A percentile compares a stretch with the other conserved stretches of the same genome.
Evolutionary conservation across 2,888 invertebrate genomes (phyloP).

Genomic region (Amphimallon solstitiale): DNA sequence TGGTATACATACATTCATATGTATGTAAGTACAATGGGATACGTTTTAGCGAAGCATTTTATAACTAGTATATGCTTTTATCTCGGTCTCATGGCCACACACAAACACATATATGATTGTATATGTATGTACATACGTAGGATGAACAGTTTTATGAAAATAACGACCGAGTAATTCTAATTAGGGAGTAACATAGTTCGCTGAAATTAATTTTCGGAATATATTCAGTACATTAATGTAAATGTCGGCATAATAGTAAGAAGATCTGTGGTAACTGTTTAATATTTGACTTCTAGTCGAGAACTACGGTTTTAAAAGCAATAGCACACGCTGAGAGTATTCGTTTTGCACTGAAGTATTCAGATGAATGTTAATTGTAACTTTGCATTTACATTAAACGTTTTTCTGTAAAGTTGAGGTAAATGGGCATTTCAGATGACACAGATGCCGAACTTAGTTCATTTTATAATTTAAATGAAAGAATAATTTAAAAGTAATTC

Average conservation of each 20-base stretch:
- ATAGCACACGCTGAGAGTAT: not conserved
- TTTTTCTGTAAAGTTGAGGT: not conserved
- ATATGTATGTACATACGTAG: not conserved
- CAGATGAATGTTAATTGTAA: constrained; percentile 14
- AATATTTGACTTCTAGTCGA: not conserved
- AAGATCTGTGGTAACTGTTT: not conserved
- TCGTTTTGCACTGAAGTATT: not conserved
- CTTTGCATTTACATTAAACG: constrained; percentile 14
- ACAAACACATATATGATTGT: too few relatives aligned
- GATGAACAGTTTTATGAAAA: constrained; percentile 18
- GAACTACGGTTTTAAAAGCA: not conserved
- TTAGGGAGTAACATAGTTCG: not conserved
- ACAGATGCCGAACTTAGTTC: too few relatives aligned
- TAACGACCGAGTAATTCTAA: constrained; percentile 6
- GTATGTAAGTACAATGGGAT: too few relatives aligned
- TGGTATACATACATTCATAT: too few relatives aligned
- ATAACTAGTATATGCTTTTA: too few relatives aligned
- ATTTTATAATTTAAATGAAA: too few relatives aligned
- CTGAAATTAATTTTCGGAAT: constrained; percentile 13
- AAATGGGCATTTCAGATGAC: not conserved
- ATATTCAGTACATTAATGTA: constrained; percentile 17
- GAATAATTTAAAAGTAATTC: too few relatives aligned
- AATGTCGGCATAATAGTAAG: constrained; percentile 15
- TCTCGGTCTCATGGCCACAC: too few relatives aligned
- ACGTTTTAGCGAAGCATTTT: too few relatives aligned